Evolutionary conservation across 2,797 vertebrate genomes (phyloP).

Genomic region (Luscinia luscinia): DNA sequence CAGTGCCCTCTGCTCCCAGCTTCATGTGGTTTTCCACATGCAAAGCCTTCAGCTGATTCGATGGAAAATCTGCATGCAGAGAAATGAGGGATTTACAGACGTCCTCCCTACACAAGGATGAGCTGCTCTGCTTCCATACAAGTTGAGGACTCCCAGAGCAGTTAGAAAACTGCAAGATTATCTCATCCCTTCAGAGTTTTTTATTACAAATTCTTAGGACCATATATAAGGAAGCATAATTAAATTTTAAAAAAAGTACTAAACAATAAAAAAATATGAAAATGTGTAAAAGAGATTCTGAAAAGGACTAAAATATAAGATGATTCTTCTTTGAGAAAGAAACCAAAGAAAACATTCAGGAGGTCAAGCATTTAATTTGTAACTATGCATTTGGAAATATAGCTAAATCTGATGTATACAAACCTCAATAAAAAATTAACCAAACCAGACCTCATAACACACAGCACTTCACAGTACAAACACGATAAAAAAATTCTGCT

Average conservation of each 20-base stretch:
- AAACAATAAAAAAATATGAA: not conserved
- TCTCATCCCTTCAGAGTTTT: not conserved
- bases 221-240: not conserved
- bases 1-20: not conserved
- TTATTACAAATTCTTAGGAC: not conserved
- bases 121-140: not conserved
- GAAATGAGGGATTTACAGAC: not conserved
- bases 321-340: not conserved
- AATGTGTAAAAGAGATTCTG: not conserved
- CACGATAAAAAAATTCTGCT: not conserved
- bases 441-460: not conserved
- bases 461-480: not conserved
- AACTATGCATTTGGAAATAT: not conserved
- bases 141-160: not conserved
- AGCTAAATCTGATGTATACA: not conserved
- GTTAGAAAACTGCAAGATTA: not conserved
- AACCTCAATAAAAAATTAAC: not conserved
- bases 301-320: not conserved
- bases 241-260: not conserved
- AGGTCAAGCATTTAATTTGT: not conserved
- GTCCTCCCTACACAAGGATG: not conserved
- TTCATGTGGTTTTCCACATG: not conserved
- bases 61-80: not conserved
- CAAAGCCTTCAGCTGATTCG: not conserved
- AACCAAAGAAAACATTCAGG: not conserved